phyloP scores from a whole-genome alignment of 2,797 vertebrate genomes.

The Acipenser oxyrinchus region DNA sequence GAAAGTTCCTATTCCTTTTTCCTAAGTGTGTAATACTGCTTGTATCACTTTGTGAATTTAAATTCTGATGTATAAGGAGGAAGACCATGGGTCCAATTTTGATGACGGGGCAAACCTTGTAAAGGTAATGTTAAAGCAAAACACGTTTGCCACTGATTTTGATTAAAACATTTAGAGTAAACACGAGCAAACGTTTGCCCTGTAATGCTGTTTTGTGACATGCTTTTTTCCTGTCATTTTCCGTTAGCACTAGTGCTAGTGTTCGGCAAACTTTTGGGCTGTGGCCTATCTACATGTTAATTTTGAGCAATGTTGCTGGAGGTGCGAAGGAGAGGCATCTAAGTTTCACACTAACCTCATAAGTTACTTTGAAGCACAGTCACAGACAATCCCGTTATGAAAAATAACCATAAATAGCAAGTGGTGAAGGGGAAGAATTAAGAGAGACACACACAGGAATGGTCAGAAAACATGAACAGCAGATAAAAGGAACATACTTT shows the following conservation, averaged over 20 bases:
- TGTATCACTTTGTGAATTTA: too few relatives aligned
- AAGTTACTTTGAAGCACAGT: not conserved
- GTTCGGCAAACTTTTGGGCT: not conserved
- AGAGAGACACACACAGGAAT: not conserved
- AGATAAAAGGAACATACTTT: too few relatives aligned
- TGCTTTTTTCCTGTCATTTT: too few relatives aligned
- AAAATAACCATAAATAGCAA: not conserved
- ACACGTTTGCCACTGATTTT: too few relatives aligned
- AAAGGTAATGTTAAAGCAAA: too few relatives aligned
- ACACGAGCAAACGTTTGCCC: too few relatives aligned
- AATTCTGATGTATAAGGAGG: too few relatives aligned
- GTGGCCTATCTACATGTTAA: not conserved
- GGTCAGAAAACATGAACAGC: not conserved
- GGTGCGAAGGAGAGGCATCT: not conserved
- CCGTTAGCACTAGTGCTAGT: not conserved
- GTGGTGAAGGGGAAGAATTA: not conserved
- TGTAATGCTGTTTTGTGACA: too few relatives aligned
- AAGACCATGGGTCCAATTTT: too few relatives aligned
- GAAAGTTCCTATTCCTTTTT: conserved; percentile 3
- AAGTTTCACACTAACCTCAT: not conserved
- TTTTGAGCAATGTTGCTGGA: not conserved
- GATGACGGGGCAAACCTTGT: too few relatives aligned
- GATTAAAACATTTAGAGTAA: too few relatives aligned
- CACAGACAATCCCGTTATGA: not conserved
- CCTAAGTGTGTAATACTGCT: not conserved